These are phyloP conservation scores for Percopsis omiscomaycus DNA, from an alignment of 2,797 vertebrate genomes.

Conservation along the genomic window DNA sequence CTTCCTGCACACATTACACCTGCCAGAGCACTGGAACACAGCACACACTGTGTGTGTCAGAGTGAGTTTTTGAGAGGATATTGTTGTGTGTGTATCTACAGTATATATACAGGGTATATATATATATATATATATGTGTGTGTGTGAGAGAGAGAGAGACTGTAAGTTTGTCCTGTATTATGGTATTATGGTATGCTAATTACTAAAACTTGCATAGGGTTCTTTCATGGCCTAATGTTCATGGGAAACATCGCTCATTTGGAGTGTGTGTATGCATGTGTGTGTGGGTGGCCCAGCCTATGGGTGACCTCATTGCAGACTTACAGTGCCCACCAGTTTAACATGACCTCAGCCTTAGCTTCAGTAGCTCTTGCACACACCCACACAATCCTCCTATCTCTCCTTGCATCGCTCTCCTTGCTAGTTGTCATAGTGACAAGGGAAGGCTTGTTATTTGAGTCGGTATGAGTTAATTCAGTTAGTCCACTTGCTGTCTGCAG, in stretches of 20 bases:
- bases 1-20: constrained; percentile 58
- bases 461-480: constrained; percentile 30
- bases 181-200: constrained; percentile 17
- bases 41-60: constrained; percentile 27
- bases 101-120: constrained; percentile 10
- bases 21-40: constrained; percentile 64
- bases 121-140: constrained; percentile 13
- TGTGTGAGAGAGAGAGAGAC: background rate
- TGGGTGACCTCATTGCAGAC: constrained; percentile 65
- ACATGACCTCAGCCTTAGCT: constrained; percentile 64
- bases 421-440: constrained; percentile 12
- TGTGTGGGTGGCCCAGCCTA: constrained; percentile 27
- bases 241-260: constrained; percentile 52
- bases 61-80: constrained; percentile 18
- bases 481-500: background rate
- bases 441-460: constrained; percentile 22
- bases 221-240: constrained; percentile 42
- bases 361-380: constrained; percentile 47
- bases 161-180: no score
- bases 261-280: constrained; percentile 29
- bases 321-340: constrained; percentile 44
- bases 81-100: background rate
- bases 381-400: constrained; percentile 13
- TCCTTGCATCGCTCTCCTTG: constrained; percentile 22
- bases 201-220: constrained; percentile 20